phyloP scores from a whole-genome alignment of 2,888 invertebrate genomes.

The Carcina quercana region DNA sequence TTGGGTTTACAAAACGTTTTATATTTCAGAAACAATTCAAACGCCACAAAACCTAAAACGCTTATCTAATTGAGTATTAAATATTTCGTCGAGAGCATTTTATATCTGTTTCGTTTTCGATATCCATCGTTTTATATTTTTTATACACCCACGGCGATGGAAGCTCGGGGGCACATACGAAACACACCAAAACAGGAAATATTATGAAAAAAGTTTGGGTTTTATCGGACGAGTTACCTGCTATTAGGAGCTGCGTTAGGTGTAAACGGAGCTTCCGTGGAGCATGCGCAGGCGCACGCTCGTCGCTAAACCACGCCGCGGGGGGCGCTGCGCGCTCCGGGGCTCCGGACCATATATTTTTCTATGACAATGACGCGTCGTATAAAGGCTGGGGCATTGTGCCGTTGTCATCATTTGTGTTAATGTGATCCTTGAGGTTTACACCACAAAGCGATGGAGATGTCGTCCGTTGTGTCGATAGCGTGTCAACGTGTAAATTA shows the following conservation, averaged over 20 bases:
- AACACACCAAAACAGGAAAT: conserved; percentile 68
- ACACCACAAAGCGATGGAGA: conserved; percentile 67
- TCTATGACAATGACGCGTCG: conserved; percentile 66
- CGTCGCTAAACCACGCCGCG: conserved; percentile 57
- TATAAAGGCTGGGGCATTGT: conserved; percentile 57
- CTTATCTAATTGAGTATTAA: conserved; percentile 74
- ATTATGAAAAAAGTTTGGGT: conserved; percentile 62
- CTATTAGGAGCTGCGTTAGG: conserved; percentile 67
- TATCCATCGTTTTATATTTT: conserved; percentile 63
- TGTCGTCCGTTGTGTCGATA: conserved; percentile 60
- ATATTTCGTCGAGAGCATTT: conserved; percentile 71
- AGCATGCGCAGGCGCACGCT: conserved; percentile 31
- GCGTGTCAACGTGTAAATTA: conserved; percentile 69
- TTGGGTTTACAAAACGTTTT: conserved; percentile 50
- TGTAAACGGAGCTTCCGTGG: conserved; percentile 70
- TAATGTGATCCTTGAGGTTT: conserved; percentile 73
- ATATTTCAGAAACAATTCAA: conserved; percentile 64
- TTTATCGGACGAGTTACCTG: conserved; percentile 71
- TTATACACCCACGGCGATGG: conserved; percentile 69
- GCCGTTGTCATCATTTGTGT: conserved; percentile 70
- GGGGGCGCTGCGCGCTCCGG: conserved; percentile 50
- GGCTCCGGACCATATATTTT: conserved; percentile 59
- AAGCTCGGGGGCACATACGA: conserved; percentile 56
- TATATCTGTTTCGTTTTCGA: conserved; percentile 67
- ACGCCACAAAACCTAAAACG: conserved; percentile 67